Conservation (phyloP, 92 coral and sea anemone species). For the Porites lobata region DNA sequence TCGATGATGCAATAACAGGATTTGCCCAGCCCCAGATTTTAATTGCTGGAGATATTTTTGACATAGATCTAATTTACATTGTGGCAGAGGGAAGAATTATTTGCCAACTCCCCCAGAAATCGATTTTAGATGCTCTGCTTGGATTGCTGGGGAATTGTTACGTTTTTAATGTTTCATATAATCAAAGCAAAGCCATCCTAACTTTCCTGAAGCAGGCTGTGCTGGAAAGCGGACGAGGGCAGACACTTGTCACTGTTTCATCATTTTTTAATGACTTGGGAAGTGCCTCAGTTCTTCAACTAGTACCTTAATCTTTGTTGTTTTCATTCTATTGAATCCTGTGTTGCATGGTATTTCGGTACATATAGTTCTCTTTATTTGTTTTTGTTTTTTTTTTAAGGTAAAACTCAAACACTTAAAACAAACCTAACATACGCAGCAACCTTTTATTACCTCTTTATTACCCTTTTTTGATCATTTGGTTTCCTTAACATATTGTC, state of each 20-base stretch:
- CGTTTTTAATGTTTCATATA: conserved; percentile 37
- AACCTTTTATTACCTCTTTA: too few relatives aligned
- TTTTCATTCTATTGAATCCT: too few relatives aligned
- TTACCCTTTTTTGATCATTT: too few relatives aligned
- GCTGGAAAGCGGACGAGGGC: conserved; percentile 58
- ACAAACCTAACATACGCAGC: too few relatives aligned
- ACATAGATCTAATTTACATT: conserved; percentile 25
- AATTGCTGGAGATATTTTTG: conserved; percentile 36
- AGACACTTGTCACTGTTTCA: conserved; percentile 56
- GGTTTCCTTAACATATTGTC: too few relatives aligned
- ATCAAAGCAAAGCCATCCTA: conserved; percentile 35
- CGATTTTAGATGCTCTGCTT: conserved; percentile 26
- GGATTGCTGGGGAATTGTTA: conserved; percentile 43
- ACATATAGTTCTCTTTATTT: too few relatives aligned
- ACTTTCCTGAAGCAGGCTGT: conserved; percentile 49
- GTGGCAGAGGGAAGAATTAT: conserved; percentile 51
- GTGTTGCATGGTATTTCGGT: too few relatives aligned
- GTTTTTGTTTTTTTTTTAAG: neutral
- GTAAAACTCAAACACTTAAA: too few relatives aligned
- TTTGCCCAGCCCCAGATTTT: conserved; percentile 60
- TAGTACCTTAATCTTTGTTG: neutral
- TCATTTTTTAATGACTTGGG: conserved; percentile 34
- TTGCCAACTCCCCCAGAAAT: conserved; percentile 44
- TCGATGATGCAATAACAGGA: conserved; percentile 16
- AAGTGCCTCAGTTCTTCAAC: neutral